Percentiles rank a stretch among this genome's conserved stretches.
phyloP scores from a whole-genome alignment of 1,140 invertebrate species.

The Drosophila cardini region DNA sequence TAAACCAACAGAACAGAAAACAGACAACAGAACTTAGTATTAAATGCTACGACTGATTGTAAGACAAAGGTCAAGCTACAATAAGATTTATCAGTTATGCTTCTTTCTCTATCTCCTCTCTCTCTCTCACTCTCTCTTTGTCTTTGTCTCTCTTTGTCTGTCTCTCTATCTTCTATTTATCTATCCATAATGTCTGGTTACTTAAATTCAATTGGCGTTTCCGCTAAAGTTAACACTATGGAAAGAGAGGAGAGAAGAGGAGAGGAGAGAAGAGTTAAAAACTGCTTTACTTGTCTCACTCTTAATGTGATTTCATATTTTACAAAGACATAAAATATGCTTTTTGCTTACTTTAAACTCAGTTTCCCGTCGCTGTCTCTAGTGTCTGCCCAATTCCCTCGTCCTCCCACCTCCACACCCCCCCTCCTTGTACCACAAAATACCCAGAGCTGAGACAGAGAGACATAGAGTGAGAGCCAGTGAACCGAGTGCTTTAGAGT shows the following conservation, averaged over 20 bases:
- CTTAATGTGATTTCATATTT: slow-evolving; percentile 75
- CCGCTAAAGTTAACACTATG: slow-evolving; percentile 55
- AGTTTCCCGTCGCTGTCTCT: neutral
- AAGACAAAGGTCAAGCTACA: slow-evolving; percentile 67
- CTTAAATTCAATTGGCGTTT: slow-evolving; percentile 81
- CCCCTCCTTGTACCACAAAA: no score
- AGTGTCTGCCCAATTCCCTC: neutral
- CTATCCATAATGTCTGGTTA: slow-evolving; percentile 66
- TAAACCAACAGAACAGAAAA: slow-evolving; percentile 41
- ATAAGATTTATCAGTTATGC: slow-evolving; percentile 33
- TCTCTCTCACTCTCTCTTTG: neutral
- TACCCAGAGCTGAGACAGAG: neutral
- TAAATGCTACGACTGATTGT: slow-evolving; percentile 71
- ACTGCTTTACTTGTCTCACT: slow-evolving; percentile 26
- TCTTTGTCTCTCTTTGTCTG: neutral
- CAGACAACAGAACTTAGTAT: slow-evolving; percentile 34
- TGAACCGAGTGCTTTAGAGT: slow-evolving; percentile 32
- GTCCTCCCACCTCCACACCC: neutral
- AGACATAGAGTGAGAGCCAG: slow-evolving; percentile 5
- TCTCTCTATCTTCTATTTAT: slow-evolving; percentile 14
- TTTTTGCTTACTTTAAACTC: slow-evolving; percentile 59
- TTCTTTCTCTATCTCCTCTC: neutral
- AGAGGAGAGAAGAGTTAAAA: neutral
- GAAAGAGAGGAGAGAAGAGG: neutral
- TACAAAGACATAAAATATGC: slow-evolving; percentile 70